Evolutionary conservation across 1,140 invertebrate genomes (phyloP), one percentile per base, ranked within the genome.

Genomic region (Paramacrobiotus metropolitanus): DNA sequence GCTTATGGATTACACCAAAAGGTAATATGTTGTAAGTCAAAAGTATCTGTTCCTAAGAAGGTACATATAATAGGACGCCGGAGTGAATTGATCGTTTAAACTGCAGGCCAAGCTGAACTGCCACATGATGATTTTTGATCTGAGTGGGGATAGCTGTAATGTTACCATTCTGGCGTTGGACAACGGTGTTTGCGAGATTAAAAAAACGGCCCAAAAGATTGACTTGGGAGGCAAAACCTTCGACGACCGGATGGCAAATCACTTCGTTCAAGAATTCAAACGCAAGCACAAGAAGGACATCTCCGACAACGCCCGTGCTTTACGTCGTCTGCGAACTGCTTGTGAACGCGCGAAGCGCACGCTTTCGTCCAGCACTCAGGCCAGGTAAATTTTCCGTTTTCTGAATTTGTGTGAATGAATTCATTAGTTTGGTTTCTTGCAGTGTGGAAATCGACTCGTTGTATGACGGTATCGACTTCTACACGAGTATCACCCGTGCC

Each of bases 401-500:
- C n/a, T n/a, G n/a, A n/a, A n/a, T n/a, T n/a, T n/a, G n/a, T n/a
- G n/a, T n/a, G n/a, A n/a, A n/a, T n/a, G n/a, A n/a, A n/a, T n/a
- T n/a, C n/a, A n/a, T n/a, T n/a, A n/a, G n/a, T n/a, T n/a, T n/a
- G n/a, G n/a, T n/a, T n/a, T n/a, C n/a, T n/a, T n/a, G n/a, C 28
- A 68, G 64, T 66, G 68, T 86, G 63, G 82, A 84, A 74, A 82
- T 84, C 45, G 82, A 85, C 70, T 82, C 83, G 1, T 68, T 85
- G n/a, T 78, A 80, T 64, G 82, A 85, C 63, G 83, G 83, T 15
- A 77, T 84, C 9, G 73, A 75, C 63, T 76, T 74, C 65, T 73
- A 75, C 65, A 70, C 69, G 1, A 69, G 66, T 60, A 71, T 76
- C 59, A 73, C 70, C 30, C 65, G 74, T 60, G 72, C 74, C 21